Evolutionary conservation across 2,113 vertebrate species (phyloP).

Genomic region (Pyrgilauda ruficollis): DNA sequence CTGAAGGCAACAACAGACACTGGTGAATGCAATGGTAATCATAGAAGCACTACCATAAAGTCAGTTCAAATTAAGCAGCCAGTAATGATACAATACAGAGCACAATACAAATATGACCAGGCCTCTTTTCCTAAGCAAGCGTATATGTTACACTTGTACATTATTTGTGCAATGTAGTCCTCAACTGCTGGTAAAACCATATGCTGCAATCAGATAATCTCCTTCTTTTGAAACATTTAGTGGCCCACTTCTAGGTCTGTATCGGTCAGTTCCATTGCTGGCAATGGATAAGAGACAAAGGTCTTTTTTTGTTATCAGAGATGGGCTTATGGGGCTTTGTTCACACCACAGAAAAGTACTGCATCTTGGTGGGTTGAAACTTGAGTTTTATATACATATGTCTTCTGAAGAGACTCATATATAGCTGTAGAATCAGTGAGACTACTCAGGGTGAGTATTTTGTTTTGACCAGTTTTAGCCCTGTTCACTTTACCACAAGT

Average conservation of each 20-base stretch:
- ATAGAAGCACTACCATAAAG: background rate
- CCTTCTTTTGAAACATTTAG: background rate
- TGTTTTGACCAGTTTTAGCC: background rate
- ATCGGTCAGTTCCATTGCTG: fast-evolving
- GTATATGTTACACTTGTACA: background rate
- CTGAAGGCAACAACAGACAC: background rate
- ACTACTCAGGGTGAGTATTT: background rate
- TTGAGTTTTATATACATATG: background rate
- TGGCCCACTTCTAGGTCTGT: background rate
- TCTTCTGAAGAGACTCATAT: background rate
- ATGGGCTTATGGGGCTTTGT: fast-evolving
- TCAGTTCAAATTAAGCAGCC: background rate
- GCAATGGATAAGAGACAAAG: background rate
- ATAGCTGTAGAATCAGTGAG: background rate
- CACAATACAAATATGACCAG: background rate
- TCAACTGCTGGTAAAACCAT: background rate
- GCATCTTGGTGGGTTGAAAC: fast-evolving
- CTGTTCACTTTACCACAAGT: background rate
- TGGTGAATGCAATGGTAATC: background rate
- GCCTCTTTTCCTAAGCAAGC: background rate
- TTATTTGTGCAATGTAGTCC: background rate
- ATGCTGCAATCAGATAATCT: background rate
- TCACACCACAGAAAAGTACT: background rate
- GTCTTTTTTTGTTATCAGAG: background rate
- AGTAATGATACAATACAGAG: background rate